phyloP scores from a whole-genome alignment of 2,113 vertebrate genomes.

The Gymnobelideus leadbeateri region DNA sequence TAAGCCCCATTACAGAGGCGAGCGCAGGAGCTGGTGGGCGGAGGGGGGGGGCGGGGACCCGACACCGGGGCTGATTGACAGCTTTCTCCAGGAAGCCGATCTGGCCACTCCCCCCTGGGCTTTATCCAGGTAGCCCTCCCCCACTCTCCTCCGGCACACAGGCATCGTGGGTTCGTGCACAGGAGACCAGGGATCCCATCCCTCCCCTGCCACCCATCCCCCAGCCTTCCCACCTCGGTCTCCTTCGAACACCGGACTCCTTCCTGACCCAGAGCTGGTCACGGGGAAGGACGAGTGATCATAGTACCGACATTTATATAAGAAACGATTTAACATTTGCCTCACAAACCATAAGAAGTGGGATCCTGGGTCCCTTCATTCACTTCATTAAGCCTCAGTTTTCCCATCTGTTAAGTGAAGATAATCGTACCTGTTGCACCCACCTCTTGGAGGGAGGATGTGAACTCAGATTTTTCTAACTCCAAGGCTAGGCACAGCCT shows the following conservation, averaged over 20 bases:
- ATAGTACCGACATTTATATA: not conserved
- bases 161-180: too few relatives aligned
- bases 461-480: not conserved
- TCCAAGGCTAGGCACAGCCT: not conserved
- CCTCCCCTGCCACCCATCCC: not conserved
- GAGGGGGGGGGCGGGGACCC: not conserved
- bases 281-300: not conserved
- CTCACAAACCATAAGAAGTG: not conserved
- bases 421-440: not conserved
- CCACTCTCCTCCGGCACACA: not conserved
- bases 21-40: slow-evolving; percentile 57
- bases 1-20: slow-evolving; percentile 81
- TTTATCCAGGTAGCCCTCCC: not conserved
- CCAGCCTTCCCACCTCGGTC: not conserved
- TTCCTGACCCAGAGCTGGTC: not conserved
- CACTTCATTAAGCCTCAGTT: not conserved
- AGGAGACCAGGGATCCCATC: too few relatives aligned
- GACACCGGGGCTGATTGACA: slow-evolving; percentile 30
- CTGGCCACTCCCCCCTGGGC: not conserved
- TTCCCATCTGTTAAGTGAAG: not conserved
- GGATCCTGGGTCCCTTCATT: not conserved
- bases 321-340: not conserved
- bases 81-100: slow-evolving; percentile 42
- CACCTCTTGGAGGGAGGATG: not conserved
- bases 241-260: not conserved